Evolutionary conservation across 2,113 vertebrate genomes (phyloP), one percentile per base, ranked within the genome.

Genomic region (Columba livia): DNA sequence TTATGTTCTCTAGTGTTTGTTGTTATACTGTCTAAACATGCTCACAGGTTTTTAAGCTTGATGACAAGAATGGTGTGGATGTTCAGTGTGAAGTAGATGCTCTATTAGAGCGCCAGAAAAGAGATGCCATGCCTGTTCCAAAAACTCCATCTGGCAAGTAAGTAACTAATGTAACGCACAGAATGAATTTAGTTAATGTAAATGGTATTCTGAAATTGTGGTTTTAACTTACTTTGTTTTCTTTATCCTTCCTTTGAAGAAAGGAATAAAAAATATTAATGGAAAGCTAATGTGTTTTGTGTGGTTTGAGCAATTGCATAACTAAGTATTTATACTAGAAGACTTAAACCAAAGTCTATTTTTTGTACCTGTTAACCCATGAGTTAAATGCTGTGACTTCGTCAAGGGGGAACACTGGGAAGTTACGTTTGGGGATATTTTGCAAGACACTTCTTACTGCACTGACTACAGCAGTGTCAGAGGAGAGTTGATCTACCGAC

Each of bases 11-110:
- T 32, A 8, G 2, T 21, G 48, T 40, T 57, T 82, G 15, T 64
- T n/a, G 1, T 12, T 31, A 6, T 10, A 2, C 7, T 75, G n/a
- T 34, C 48, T 67, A 10, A 66, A 28, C 12, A 11, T 24, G 1
- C 21, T 62, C 50, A 85, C 58, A 99, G 99, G 98, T 99, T 86
- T 99, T 99, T 94, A 99, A 99, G 94, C 98, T 99, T 3, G 99
- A 99, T 81, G 99, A 99, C 61, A 99, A 99, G 97, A 99, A 99
- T 16, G 98, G 99, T 11, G 98, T 99, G 97, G 99, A 99, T 12
- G 96, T 99, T 17, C 99, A 99, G 95, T 98, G 95, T 61, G 99
- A 99, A 70, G 98, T 99, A 3, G 99, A 99, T 12, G 99, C 99
- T 53, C 96, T 99, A 28, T 86, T 99, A 81, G 99, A 99, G 81